A percentile compares a stretch with the other conserved stretches of the same genome.
Conservation (phyloP, 2,113 vertebrate species). For the Ammodytes dubius region DNA sequence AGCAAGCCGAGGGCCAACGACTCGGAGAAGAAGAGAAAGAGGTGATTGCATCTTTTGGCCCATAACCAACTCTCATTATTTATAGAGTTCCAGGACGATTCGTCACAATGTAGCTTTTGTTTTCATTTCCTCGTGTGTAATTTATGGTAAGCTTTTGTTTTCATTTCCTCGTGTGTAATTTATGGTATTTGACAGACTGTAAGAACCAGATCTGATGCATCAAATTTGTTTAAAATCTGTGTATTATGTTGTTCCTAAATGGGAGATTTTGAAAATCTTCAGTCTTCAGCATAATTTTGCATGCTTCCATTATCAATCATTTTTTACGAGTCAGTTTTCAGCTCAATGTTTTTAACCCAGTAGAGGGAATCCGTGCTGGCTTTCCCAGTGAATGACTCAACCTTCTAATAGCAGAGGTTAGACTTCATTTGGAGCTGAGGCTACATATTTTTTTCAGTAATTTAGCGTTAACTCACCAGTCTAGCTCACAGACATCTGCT, state of each 20-base stretch:
- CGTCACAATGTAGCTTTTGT: background rate
- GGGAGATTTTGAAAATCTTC: background rate
- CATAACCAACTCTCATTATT: background rate
- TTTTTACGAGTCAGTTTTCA: constrained; percentile 15
- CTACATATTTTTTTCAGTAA: background rate
- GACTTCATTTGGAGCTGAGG: background rate
- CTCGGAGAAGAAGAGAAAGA: constrained; percentile 97
- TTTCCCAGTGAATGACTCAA: constrained; percentile 45
- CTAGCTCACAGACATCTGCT: background rate
- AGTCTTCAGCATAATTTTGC: background rate
- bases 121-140: background rate
- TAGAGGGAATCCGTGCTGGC: constrained; percentile 2
- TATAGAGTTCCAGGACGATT: background rate
- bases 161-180: background rate
- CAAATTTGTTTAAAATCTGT: background rate
- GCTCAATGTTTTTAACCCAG: background rate
- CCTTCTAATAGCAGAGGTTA: constrained; percentile 1
- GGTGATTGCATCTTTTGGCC: constrained; percentile 86
- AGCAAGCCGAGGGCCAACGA: constrained; percentile 93
- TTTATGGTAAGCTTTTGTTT: background rate
- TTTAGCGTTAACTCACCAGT: background rate
- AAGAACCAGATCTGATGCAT: background rate
- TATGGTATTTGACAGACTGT: background rate
- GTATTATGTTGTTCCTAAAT: background rate
- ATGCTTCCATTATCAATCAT: background rate